Evolutionary conservation across 2,797 vertebrate species (phyloP).

Genomic region (Emys orbicularis): DNA sequence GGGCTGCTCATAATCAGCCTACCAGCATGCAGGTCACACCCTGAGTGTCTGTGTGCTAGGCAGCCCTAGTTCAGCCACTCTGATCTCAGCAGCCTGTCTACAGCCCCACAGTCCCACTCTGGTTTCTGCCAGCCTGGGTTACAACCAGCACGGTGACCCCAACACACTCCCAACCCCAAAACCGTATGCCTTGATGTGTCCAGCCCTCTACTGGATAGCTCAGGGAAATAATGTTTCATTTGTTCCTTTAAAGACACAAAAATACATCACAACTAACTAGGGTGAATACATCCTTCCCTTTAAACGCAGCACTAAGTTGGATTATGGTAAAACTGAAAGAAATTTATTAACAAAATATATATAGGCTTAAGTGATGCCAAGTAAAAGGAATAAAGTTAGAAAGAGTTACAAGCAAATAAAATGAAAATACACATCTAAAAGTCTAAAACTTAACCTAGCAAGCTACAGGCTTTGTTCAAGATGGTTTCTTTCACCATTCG

Average conservation of each 20-base stretch:
- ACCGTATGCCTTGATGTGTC: not conserved
- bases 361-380: not conserved
- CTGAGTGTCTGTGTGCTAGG: not conserved
- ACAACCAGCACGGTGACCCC: not conserved
- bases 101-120: not conserved
- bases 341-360: not conserved
- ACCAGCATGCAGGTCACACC: not conserved
- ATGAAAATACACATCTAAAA: not conserved
- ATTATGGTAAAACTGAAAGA: not conserved
- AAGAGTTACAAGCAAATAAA: not conserved
- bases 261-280: not conserved
- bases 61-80: not conserved
- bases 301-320: not conserved
- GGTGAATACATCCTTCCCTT: not conserved
- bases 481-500: not conserved
- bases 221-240: not conserved
- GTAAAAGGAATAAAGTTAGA: not conserved
- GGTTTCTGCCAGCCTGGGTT: not conserved
- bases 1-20: not conserved
- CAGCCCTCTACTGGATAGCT: not conserved
- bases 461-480: not conserved
- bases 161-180: not conserved
- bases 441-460: not conserved
- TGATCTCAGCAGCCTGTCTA: not conserved
- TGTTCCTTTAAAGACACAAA: not conserved